Conservation (phyloP, 1,140 invertebrate species). For the Drosophila orena region DNA sequence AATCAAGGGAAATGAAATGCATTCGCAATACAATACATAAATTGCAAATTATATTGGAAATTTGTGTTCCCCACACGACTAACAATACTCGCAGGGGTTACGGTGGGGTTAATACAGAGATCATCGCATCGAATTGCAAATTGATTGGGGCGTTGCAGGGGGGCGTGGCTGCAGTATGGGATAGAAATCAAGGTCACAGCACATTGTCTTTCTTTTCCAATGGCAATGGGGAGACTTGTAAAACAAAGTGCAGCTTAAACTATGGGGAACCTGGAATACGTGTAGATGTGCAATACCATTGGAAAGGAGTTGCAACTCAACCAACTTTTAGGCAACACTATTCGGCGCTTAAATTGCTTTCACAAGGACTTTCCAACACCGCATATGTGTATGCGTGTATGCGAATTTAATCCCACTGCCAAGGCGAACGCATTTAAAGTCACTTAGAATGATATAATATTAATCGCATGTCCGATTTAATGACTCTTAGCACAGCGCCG, state of each 20-base stretch:
- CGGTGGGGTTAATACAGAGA: conserved; percentile 10
- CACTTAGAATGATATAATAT: conserved; percentile 72
- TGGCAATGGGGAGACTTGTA: background rate
- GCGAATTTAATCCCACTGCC: conserved; percentile 1
- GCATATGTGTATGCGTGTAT: background rate
- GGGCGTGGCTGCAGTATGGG: too few relatives aligned
- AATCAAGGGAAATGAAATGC: conserved; percentile 39
- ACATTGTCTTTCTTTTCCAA: conserved; percentile 8
- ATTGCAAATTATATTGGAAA: conserved; percentile 61
- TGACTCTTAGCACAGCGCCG: conserved; percentile 60
- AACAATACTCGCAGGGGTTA: conserved; percentile 9
- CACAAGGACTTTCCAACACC: conserved; percentile 1
- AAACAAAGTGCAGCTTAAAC: background rate
- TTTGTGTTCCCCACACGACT: conserved; percentile 15
- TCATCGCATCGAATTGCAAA: conserved; percentile 67
- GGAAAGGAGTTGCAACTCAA: too few relatives aligned
- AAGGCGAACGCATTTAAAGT: conserved; percentile 58
- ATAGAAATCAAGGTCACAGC: conserved; percentile 11
- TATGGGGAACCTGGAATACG: too few relatives aligned
- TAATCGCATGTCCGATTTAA: conserved; percentile 78
- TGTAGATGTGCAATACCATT: too few relatives aligned
- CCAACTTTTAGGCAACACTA: too few relatives aligned
- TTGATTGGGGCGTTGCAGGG: conserved; percentile 46
- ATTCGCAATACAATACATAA: conserved; percentile 58
- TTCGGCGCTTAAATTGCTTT: background rate